Conservation (phyloP, 2,888 invertebrate genomes). For the Cheilosia variabilis region DNA sequence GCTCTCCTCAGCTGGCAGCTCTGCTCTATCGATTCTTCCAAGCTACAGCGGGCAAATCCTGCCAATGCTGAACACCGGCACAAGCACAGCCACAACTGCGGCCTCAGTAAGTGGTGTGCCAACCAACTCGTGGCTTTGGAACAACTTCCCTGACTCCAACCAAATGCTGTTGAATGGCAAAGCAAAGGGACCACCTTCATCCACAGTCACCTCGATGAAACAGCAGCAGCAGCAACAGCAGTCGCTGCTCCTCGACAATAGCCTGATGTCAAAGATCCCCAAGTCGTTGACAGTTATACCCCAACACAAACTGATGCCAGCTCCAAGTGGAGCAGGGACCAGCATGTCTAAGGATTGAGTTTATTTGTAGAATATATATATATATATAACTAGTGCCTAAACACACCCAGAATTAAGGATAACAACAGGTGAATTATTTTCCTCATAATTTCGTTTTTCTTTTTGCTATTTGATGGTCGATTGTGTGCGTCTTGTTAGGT, state of each 20-base stretch:
- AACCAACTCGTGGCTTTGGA: slow-evolving; percentile 79
- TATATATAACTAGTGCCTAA: slow-evolving; percentile 65
- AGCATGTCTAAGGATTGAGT: slow-evolving; percentile 54
- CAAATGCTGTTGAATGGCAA: slow-evolving; percentile 81
- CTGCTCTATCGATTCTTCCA: slow-evolving; percentile 47
- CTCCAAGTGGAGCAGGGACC: slow-evolving; percentile 27
- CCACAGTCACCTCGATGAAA: slow-evolving; percentile 69
- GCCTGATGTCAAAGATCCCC: slow-evolving; percentile 90
- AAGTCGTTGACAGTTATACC: slow-evolving; percentile 92
- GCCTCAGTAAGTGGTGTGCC: slow-evolving; percentile 54
- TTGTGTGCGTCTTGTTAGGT: not conserved
- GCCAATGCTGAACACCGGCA: slow-evolving; percentile 36
- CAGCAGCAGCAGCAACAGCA: slow-evolving; percentile 79
- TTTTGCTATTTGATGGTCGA: not conserved
- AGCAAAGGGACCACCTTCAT: slow-evolving; percentile 78
- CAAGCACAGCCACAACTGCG: slow-evolving; percentile 40
- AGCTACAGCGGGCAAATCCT: slow-evolving; percentile 46
- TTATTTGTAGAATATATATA: slow-evolving; percentile 27
- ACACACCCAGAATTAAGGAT: slow-evolving; percentile 38
- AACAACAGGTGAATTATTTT: slow-evolving; percentile 48
- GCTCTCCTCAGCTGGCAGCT: slow-evolving; percentile 17
- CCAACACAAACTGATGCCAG: slow-evolving; percentile 84
- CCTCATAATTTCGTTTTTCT: slow-evolving; percentile 15
- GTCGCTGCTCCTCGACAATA: slow-evolving; percentile 80
- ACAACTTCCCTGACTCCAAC: slow-evolving; percentile 81